Conservation (phyloP, 2,797 vertebrate species). For the Smutsia temminckii region DNA sequence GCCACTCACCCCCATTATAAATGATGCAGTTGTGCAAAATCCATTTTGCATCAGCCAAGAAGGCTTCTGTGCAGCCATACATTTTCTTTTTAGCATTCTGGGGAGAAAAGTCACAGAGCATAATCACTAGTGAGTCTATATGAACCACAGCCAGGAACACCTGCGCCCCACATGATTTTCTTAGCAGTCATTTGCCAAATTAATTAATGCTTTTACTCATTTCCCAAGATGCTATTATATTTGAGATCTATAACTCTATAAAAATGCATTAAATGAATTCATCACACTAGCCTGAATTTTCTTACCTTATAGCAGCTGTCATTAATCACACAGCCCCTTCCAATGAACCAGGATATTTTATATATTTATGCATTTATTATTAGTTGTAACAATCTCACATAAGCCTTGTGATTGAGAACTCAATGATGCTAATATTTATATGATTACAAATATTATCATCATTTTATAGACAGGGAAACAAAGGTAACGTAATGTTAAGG, state of each 20-base stretch:
- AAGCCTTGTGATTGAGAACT: background rate
- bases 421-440: background rate
- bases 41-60: slow-evolving; percentile 98
- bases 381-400: background rate
- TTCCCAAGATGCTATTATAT: slow-evolving; percentile 53
- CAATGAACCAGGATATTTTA: background rate
- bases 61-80: slow-evolving; percentile 99
- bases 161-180: background rate
- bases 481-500: background rate
- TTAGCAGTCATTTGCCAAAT: background rate
- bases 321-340: background rate
- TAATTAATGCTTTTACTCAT: slow-evolving; percentile 1
- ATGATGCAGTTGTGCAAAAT: slow-evolving; percentile 99
- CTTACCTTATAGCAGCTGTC: background rate
- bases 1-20: slow-evolving; percentile 95
- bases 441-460: background rate
- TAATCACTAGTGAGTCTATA: background rate
- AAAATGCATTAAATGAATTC: background rate
- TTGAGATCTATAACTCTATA: slow-evolving; percentile 44
- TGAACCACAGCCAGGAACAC: background rate
- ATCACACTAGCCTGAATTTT: background rate
- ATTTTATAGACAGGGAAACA: background rate
- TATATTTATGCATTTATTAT: background rate
- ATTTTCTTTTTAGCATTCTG: slow-evolving; percentile 99
- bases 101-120: slow-evolving; percentile 55